Conservation (phyloP, 2,797 vertebrate species). For the Lophius americanus region DNA sequence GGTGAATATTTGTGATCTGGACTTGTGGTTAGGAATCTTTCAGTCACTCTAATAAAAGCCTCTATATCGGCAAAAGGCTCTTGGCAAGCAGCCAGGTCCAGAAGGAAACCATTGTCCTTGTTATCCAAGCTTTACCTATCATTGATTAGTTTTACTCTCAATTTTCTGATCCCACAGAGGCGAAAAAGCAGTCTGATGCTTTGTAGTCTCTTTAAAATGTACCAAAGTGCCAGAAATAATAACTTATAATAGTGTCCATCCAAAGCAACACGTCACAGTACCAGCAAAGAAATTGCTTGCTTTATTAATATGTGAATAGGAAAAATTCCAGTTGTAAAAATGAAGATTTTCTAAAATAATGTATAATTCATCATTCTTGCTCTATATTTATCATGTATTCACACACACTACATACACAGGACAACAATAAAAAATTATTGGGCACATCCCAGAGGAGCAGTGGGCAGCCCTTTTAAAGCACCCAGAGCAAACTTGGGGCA, state of each 20-base stretch:
- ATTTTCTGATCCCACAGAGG: not conserved
- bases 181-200: not conserved
- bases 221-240: not conserved
- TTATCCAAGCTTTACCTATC: slow-evolving; percentile 10
- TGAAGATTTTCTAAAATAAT: not conserved
- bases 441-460: too few relatives aligned
- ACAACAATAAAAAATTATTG: too few relatives aligned
- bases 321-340: not conserved
- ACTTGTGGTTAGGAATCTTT: slow-evolving; percentile 2
- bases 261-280: not conserved
- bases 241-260: not conserved
- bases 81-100: not conserved
- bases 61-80: slow-evolving; percentile 1
- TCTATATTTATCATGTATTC: too few relatives aligned
- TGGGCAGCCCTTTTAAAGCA: too few relatives aligned
- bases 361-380: too few relatives aligned
- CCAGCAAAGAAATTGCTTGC: not conserved
- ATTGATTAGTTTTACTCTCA: not conserved
- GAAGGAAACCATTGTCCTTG: slow-evolving; percentile 13
- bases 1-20: not conserved
- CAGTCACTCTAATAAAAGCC: not conserved
- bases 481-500: too few relatives aligned
- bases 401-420: too few relatives aligned
- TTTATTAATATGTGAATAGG: not conserved
- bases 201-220: not conserved